Evolutionary conservation across 2,797 vertebrate genomes (phyloP).

Genomic region (Brachymystax lenok): DNA sequence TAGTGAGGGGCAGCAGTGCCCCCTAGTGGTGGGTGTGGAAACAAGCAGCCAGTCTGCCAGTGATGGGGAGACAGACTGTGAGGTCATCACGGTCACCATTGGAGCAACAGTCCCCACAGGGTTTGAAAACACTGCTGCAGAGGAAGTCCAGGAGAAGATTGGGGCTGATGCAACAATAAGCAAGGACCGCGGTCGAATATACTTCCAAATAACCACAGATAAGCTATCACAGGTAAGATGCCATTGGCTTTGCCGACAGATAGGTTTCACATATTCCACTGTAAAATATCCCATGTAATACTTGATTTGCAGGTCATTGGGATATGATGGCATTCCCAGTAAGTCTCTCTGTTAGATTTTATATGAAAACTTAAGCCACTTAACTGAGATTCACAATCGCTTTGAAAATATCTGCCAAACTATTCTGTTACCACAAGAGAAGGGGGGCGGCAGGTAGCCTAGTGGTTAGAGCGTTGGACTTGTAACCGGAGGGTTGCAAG

Average conservation of each 20-base stretch:
- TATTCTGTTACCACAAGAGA: not conserved
- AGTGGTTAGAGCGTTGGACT: too few relatives aligned
- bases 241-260: not conserved
- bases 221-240: constrained; percentile 81
- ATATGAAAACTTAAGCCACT: not conserved
- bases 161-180: constrained; percentile 82
- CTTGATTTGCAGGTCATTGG: not conserved
- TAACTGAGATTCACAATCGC: not conserved
- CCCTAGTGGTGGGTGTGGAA: not conserved
- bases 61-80: constrained; percentile 17
- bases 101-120: constrained; percentile 96
- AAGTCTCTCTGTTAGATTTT: not conserved
- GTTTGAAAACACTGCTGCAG: constrained; percentile 90
- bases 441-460: too few relatives aligned
- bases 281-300: not conserved
- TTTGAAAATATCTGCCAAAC: not conserved
- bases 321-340: not conserved
- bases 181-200: constrained; percentile 91
- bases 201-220: constrained; percentile 86
- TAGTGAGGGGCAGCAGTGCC: constrained; percentile 5
- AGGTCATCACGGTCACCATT: constrained; percentile 73
- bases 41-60: not conserved
- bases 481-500: too few relatives aligned
- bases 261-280: too few relatives aligned
- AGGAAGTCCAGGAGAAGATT: constrained; percentile 91